Evolutionary conservation across 2,888 invertebrate species (phyloP), one percentile per base, ranked within the genome.

Genomic region (Syrphus vitripennis): DNA sequence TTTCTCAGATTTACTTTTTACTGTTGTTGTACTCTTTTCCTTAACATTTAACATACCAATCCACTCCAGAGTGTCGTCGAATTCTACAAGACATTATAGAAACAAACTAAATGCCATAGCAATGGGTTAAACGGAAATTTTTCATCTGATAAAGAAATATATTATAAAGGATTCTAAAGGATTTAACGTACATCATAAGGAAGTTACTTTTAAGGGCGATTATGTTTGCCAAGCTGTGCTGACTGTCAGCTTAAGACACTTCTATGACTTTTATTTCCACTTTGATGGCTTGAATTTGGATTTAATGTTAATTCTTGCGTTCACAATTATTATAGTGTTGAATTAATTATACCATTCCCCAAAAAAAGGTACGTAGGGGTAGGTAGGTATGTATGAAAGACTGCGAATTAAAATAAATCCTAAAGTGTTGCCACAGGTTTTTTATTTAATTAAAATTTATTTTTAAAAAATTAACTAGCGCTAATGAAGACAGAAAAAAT

Each of bases 141-240:
- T 53, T 53, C 50, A 59, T 74, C 45, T 57, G 31, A 42, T 61
- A 19, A 21, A 48, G 21, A 10, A 48, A 48, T n/a, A n/a, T n/a
- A n/a, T 2, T 42, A 45, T 42, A 42, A 61, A 45, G 45, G 19
- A 65, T 45, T 16, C 67, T 29, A n/a, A n/a, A 77, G 65, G 71
- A 77, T 48, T 48, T 63, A 75, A 45, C n/a, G 45, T 31, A 63
- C 24, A 9, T 42, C 24, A 14, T 19, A 65, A 65, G 70, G 75
- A 75, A 75, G 70, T 70, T 31, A 34, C 50, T 75, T 83, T 79
- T 79, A 79, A 57, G 57, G 21, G 10, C 61, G 61, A 37, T 57
- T 69, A 75, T 70, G 59, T 59, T 59, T 55, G 16, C 3, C 16
- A 48, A 65, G 67, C 57, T 59, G 10, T 59, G 55, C 50, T 19